phyloP scores from a whole-genome alignment of 2,888 invertebrate species.

The Incurvaria masculella region DNA sequence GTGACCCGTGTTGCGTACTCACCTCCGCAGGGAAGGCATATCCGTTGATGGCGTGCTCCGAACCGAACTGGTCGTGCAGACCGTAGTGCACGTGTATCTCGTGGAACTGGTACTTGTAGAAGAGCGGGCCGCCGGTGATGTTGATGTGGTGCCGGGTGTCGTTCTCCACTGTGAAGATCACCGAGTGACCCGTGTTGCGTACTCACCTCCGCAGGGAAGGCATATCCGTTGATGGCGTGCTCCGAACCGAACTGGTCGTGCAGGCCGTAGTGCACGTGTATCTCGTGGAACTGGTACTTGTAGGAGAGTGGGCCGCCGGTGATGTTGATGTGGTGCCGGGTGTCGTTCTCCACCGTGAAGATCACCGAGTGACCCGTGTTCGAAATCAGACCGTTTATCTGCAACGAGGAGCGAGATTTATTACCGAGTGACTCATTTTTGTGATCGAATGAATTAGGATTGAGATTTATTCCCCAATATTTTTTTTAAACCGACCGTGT shows the following conservation, averaged over 20 bases:
- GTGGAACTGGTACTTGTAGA: conserved; percentile 93
- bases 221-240: conserved; percentile 93
- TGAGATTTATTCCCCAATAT: too few relatives aligned
- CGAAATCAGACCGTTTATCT: conserved; percentile 87
- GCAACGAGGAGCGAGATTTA: conserved; percentile 25
- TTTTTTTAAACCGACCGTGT: too few relatives aligned
- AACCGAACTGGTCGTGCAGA: conserved; percentile 86
- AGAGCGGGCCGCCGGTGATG: conserved; percentile 93
- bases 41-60: conserved; percentile 95
- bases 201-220: conserved; percentile 96
- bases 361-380: conserved; percentile 96
- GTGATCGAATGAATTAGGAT: too few relatives aligned
- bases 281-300: conserved; percentile 92
- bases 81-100: conserved; percentile 96
- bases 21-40: conserved; percentile 98
- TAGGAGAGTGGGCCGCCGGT: conserved; percentile 96
- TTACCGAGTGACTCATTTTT: too few relatives aligned
- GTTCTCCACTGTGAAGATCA: conserved; percentile 87
- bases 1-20: conserved; percentile 83
- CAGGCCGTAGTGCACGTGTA: conserved; percentile 91
- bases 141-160: conserved; percentile 84
- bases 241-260: conserved; percentile 93
- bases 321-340: conserved; percentile 84
- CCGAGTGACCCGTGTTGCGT: conserved; percentile 92
- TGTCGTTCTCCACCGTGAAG: conserved; percentile 85